Evolutionary conservation across 2,113 vertebrate genomes (phyloP).

Genomic region (Semnornis frantzii): DNA sequence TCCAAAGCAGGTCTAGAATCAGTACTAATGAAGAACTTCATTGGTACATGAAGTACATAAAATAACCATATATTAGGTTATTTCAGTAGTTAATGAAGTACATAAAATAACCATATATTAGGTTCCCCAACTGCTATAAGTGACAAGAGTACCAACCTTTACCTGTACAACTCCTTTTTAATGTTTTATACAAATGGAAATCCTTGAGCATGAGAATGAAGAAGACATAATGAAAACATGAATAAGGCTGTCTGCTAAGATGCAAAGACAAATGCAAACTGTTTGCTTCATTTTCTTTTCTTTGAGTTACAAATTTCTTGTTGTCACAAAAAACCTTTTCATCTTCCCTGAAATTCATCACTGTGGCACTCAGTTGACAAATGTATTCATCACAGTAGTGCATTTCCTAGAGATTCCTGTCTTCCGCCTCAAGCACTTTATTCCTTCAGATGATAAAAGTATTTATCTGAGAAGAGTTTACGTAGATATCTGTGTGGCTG

Average conservation of each 20-base stretch:
- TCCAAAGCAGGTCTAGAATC: background rate
- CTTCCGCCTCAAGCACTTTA: conserved; percentile 55
- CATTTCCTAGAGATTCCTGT: conserved; percentile 57
- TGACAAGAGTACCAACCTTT: background rate
- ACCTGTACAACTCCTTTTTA: background rate
- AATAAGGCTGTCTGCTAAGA: conserved; percentile 59
- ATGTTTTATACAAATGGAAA: conserved; percentile 55
- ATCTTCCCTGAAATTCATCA: conserved; percentile 61
- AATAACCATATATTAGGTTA: background rate
- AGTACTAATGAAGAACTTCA: background rate
- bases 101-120: background rate
- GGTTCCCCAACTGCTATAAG: background rate
- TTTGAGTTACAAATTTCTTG: conserved; percentile 65
- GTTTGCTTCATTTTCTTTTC: conserved; percentile 61
- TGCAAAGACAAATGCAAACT: conserved; percentile 58
- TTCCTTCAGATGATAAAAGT: conserved; percentile 61
- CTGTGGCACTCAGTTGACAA: conserved; percentile 29
- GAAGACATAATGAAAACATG: conserved; percentile 49
- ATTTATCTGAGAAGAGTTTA: conserved; percentile 47
- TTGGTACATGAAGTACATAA: background rate
- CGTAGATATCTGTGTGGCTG: conserved; percentile 6
- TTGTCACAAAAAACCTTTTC: conserved; percentile 64
- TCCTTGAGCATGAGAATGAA: conserved; percentile 38
- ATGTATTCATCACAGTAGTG: conserved; percentile 61
- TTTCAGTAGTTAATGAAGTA: too few relatives aligned